Conservation (phyloP, 2,888 invertebrate genomes). For the Argynnis bischoffii region DNA sequence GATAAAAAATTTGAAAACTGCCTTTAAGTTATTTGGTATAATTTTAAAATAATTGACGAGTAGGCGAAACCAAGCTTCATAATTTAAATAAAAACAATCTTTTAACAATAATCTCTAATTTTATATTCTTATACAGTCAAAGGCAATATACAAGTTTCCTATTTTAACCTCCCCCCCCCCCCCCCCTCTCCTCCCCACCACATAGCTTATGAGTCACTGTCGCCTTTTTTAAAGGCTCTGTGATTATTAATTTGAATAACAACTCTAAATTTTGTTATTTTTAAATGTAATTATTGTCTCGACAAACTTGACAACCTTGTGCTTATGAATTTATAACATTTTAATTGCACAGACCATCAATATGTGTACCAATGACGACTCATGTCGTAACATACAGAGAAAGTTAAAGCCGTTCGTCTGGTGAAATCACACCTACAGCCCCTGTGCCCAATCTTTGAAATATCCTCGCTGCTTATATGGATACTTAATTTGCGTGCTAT, state of each 20-base stretch:
- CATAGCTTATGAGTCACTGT: slow-evolving; percentile 61
- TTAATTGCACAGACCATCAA: slow-evolving; percentile 59
- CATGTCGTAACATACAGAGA: slow-evolving; percentile 70
- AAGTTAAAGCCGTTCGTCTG: slow-evolving; percentile 66
- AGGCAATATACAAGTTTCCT: slow-evolving; percentile 66
- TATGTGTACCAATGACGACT: slow-evolving; percentile 39
- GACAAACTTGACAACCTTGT: slow-evolving; percentile 55
- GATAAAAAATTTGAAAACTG: slow-evolving; percentile 7
- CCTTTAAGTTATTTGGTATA: background rate
- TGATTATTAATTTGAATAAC: slow-evolving; percentile 39
- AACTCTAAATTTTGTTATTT: background rate
- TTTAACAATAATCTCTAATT: slow-evolving; percentile 18
- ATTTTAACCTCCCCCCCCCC: no score
- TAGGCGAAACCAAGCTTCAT: slow-evolving; percentile 18
- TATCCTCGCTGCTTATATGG: slow-evolving; percentile 60
- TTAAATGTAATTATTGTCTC: background rate
- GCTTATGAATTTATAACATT: slow-evolving; percentile 67
- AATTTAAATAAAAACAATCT: slow-evolving; percentile 22
- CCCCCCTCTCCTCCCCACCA: no score
- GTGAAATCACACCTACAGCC: slow-evolving; percentile 78
- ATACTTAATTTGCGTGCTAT: slow-evolving; percentile 49
- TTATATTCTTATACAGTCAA: slow-evolving; percentile 32
- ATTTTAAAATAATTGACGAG: slow-evolving; percentile 21
- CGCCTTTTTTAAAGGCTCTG: slow-evolving; percentile 50
- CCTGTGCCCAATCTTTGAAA: slow-evolving; percentile 73